Evolutionary conservation across 64 coral and sea anemone species (phyloP), one percentile per base, ranked within the genome.

Genomic region (Acropora tenuis): DNA sequence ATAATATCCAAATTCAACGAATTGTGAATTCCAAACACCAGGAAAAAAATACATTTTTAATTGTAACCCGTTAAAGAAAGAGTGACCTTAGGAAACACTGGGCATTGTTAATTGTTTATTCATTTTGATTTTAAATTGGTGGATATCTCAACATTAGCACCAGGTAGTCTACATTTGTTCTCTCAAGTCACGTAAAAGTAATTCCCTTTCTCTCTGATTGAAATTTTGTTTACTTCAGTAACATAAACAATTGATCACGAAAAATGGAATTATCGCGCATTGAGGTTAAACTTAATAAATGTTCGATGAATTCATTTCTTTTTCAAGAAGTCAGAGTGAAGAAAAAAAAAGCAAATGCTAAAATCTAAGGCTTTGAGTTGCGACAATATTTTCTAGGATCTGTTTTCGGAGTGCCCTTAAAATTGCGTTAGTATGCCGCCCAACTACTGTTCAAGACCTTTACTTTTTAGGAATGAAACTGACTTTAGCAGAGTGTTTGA

Each of bases 181-280:
- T 10, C 0, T 7, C 52, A 68, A 12, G 11, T 85, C 82, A 85
- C 82, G 82, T 58, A 68, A 85, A 71, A 48, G 40, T 19, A 71
- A 30, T 12, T 63, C 3, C 60, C 7, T 63, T 63, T 63, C 16
- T 63, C 16, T 63, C 11, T 7, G 11, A 63, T 63, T 63, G 11
- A 55, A 55, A 13, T 13, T 13, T 63, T 13, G 16, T 63, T 63
- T 15, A 0, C 58, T 63, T 0, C 10, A 2, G 11, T 63, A 15
- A 63, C 4, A 55, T 13, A 63, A 63, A 63, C 60, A 63, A 13
- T 13, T 63, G 8, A 63, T 63, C 60, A 63, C 60, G 60, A 2
- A 63, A 63, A 63, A 63, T 63, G 1, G 2, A 13, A 3, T 63
- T 13, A 63, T 10, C 8, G 60, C 60, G 10, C 60, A 63, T 63